Percentiles rank a stretch among this genome's conserved stretches.
Evolutionary conservation across 2,888 invertebrate genomes (phyloP).

Genomic region (Noctua janthe): DNA sequence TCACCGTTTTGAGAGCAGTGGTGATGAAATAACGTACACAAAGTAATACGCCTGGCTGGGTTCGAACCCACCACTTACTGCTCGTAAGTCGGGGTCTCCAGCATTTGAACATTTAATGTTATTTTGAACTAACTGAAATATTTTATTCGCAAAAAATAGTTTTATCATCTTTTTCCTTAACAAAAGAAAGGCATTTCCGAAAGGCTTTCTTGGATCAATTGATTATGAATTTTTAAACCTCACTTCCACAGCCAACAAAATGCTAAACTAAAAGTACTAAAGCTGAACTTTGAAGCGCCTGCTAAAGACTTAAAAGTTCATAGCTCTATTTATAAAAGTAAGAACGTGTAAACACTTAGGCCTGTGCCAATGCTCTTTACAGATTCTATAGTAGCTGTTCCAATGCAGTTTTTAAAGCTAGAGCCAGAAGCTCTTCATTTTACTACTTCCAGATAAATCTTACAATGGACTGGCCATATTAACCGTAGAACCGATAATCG

Average conservation of each 20-base stretch:
- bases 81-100: no score
- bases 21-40: no score
- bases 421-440: background rate
- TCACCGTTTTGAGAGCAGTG: no score
- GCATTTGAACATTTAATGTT: background rate
- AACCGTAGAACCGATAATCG: no score
- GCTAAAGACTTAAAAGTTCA: conserved; percentile 17
- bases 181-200: background rate
- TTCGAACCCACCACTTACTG: no score
- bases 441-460: background rate
- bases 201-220: background rate
- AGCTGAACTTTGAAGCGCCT: conserved; percentile 14
- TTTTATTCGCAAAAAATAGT: background rate
- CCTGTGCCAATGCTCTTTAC: background rate
- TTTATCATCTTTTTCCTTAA: background rate
- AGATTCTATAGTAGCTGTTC: background rate
- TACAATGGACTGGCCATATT: background rate
- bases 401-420: background rate
- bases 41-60: no score
- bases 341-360: background rate
- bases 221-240: conserved; percentile 9
- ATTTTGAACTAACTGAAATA: background rate
- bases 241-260: background rate
- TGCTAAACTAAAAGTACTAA: conserved; percentile 13
- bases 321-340: conserved; percentile 10